phyloP scores from a whole-genome alignment of 2,888 invertebrate genomes.

The Lycocerus yunnanus region DNA sequence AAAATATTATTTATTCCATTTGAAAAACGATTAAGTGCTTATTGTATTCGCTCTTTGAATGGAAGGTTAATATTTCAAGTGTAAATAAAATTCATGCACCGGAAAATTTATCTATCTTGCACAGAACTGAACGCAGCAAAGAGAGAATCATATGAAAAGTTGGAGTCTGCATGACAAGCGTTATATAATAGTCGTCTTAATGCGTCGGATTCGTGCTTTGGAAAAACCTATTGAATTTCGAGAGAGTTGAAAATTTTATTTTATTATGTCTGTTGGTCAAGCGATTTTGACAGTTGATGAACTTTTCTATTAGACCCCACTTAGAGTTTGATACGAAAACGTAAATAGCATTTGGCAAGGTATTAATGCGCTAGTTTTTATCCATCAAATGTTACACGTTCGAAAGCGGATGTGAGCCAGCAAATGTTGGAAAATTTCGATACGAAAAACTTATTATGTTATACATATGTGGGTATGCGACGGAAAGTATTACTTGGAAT shows the following conservation, averaged over 20 bases:
- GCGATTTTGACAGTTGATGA: conserved; percentile 21
- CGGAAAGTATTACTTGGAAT: not conserved
- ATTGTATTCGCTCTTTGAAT: conserved; percentile 2
- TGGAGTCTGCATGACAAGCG: conserved; percentile 3
- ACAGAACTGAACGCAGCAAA: not conserved
- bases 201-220: conserved; percentile 5
- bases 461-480: not conserved
- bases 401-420: not conserved
- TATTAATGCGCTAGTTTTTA: conserved; percentile 8
- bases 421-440: not conserved
- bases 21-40: conserved; percentile 3
- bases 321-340: conserved; percentile 4
- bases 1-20: not conserved
- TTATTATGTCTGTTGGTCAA: conserved; percentile 18
- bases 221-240: conserved; percentile 12
- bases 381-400: not conserved
- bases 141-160: conserved; percentile 9
- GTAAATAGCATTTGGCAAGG: conserved; percentile 1
- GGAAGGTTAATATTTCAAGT: conserved; percentile 9
- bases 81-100: conserved; percentile 28
- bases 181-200: not conserved
- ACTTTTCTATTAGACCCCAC: conserved; percentile 16
- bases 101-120: conserved; percentile 34
- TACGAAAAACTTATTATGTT: not conserved
- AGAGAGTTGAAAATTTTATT: conserved; percentile 14